Base-by-base conservation (phyloP, 2,113 vertebrate species). In the Tenrec ecaudatus region DNA sequence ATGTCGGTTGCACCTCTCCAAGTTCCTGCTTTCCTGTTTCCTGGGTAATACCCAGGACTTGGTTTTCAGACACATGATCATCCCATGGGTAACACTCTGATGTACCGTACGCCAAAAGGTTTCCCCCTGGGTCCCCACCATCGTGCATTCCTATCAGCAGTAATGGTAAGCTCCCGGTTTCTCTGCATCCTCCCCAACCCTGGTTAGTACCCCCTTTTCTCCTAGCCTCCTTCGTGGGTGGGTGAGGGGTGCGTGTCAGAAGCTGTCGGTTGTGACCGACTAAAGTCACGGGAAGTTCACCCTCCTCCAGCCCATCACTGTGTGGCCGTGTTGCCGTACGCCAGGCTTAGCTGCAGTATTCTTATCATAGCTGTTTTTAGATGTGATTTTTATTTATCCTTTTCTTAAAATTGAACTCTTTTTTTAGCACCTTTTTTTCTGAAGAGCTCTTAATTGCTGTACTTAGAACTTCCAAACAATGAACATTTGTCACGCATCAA, bases 401-500 rank as follows among this genome's bases (percentile, higher is more conserved):
- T 40, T 40, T 93, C 82, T 68, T 22, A 62, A 81, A 88, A 82
- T 79, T 14, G 22, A 33, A 40, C 66, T 73, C 19, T 36, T 36
- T 73, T 73, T 73, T 36, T 73, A 94, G 88, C 82, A 78, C 76
- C 79, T 97, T 96, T 93, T 93, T 81, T 95, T 95, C 77, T 94
- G 93, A 96, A 95, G 93, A 90, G 88, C 92, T 94, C 92, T 94
- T 97, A 96, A 93, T 96, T 95, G 94, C 88, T 19, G 23, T 95
- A 92, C 95, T 93, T 97, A 95, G 94, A 96, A 95, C 88, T 93
- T 89, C 90, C 81, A 93, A 97, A 95, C 73, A 92, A 80, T 86
- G 95, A 96, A 47, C 76, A 64, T 89, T 95, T 88, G 94, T 95
- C 76, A 93, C 80, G 73, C 71, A 86, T 92, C 92, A 81, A 76